These are phyloP conservation scores for Diplazon laetatorius DNA, from an alignment of 2,888 invertebrate species.

Conservation along the genomic window DNA sequence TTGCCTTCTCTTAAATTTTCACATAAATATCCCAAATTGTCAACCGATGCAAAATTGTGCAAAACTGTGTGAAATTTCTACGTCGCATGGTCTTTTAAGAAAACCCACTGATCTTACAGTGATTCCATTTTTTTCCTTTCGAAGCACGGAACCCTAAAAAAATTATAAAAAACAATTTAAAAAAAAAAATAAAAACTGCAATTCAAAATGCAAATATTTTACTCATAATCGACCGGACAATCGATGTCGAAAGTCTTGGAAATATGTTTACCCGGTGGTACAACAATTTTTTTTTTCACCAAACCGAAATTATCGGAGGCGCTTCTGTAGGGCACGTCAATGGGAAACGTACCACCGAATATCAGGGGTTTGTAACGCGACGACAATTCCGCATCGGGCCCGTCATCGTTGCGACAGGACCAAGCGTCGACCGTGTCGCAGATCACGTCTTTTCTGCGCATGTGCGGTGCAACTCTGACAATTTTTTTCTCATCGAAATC, in stretches of 20 bases:
- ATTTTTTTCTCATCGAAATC: constrained; percentile 79
- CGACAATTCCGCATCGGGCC: constrained; percentile 60
- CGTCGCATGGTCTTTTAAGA: too few relatives aligned
- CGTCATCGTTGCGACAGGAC: constrained; percentile 76
- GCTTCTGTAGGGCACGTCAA: constrained; percentile 87
- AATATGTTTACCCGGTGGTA: constrained; percentile 65
- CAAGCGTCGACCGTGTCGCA: constrained; percentile 87
- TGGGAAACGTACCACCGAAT: constrained; percentile 94
- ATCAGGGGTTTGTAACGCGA: constrained; percentile 87
- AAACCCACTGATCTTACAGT: too few relatives aligned
- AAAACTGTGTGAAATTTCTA: too few relatives aligned
- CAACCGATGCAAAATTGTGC: too few relatives aligned
- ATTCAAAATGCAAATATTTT: too few relatives aligned
- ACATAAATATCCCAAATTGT: too few relatives aligned
- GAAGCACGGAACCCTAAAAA: too few relatives aligned
- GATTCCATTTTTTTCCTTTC: too few relatives aligned
- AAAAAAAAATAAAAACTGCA: background rate
- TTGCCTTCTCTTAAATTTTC: too few relatives aligned
- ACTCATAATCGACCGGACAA: constrained; percentile 80
- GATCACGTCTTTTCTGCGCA: constrained; percentile 84
- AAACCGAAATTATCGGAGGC: constrained; percentile 58
- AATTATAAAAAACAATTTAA: too few relatives aligned
- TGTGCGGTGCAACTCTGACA: constrained; percentile 79
- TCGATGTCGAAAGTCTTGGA: constrained; percentile 84
- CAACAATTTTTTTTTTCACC: constrained; percentile 56